Evolutionary conservation across 2,888 invertebrate species (phyloP).

Genomic region (Hedychridium roseum): DNA sequence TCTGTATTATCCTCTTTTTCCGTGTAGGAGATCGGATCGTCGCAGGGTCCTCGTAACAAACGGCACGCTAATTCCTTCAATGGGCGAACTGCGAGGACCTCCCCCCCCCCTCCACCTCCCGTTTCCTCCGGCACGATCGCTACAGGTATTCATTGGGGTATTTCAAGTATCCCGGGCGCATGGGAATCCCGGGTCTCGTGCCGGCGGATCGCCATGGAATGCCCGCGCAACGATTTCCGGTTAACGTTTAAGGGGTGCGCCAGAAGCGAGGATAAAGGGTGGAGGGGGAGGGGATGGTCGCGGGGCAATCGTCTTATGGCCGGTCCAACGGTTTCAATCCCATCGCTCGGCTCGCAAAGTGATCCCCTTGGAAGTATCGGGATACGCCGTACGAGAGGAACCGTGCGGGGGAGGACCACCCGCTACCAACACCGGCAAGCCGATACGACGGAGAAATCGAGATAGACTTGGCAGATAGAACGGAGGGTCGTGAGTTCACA

Average conservation of each 20-base stretch:
- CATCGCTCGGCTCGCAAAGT: slow-evolving; percentile 26
- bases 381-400: slow-evolving; percentile 12
- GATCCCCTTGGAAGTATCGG: slow-evolving; percentile 5
- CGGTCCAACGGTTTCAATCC: slow-evolving; percentile 10
- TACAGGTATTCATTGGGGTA: slow-evolving; percentile 28
- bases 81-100: too few relatives aligned
- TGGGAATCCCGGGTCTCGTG: slow-evolving; percentile 18
- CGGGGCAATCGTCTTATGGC: slow-evolving; percentile 31
- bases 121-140: too few relatives aligned
- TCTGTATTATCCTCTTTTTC: too few relatives aligned
- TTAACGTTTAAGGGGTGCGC: slow-evolving; percentile 19
- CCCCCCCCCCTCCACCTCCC: too few relatives aligned
- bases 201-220: slow-evolving; percentile 32
- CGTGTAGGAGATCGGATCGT: too few relatives aligned
- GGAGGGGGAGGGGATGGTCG: background rate
- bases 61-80: too few relatives aligned
- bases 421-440: background rate
- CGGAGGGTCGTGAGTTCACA: slow-evolving; percentile 22
- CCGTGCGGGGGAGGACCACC: background rate
- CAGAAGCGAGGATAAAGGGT: background rate
- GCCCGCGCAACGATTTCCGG: slow-evolving; percentile 29
- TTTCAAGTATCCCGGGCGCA: slow-evolving; percentile 22
- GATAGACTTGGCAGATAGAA: background rate
- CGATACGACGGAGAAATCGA: background rate
- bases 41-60: too few relatives aligned